These are phyloP conservation scores for Ectemnius cavifrons DNA, from an alignment of 2,888 invertebrate species.

Conservation along the genomic window DNA sequence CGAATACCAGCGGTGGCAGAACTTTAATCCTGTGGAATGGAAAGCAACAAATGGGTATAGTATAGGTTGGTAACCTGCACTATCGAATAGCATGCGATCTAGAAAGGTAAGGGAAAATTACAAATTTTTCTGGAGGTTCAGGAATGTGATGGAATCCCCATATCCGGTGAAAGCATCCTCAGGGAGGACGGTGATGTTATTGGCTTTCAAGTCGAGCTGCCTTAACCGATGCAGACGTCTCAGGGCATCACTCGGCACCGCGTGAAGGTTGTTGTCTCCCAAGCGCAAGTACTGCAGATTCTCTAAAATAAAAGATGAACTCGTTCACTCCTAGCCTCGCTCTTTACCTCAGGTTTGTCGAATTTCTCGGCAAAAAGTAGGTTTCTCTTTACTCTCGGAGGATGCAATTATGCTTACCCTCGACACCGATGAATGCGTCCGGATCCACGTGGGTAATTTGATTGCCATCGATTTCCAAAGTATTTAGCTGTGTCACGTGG, in stretches of 20 bases:
- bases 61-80: not conserved
- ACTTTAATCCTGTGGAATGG: constrained; percentile 84
- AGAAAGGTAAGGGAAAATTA: constrained; percentile 79
- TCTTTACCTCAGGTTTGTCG: not conserved
- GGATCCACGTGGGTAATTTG: constrained; percentile 89
- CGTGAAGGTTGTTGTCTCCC: constrained; percentile 92
- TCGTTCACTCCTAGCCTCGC: not conserved
- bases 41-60: not conserved
- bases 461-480: constrained; percentile 93
- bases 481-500: constrained; percentile 89
- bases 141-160: constrained; percentile 94
- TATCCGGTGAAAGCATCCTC: constrained; percentile 94
- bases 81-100: not conserved
- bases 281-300: constrained; percentile 93
- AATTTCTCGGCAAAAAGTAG: not conserved
- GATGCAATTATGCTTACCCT: constrained; percentile 82
- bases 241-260: constrained; percentile 91
- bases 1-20: constrained; percentile 90
- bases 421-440: constrained; percentile 91
- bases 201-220: constrained; percentile 91
- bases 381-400: constrained; percentile 1
- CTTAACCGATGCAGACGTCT: constrained; percentile 91
- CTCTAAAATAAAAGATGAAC: constrained; percentile 80
- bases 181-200: constrained; percentile 89
- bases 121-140: constrained; percentile 95